A percentile compares a stretch with the other conserved stretches of the same genome.
Evolutionary conservation across 1,140 invertebrate species (phyloP).

Genomic region (Zaprionus capensis): DNA sequence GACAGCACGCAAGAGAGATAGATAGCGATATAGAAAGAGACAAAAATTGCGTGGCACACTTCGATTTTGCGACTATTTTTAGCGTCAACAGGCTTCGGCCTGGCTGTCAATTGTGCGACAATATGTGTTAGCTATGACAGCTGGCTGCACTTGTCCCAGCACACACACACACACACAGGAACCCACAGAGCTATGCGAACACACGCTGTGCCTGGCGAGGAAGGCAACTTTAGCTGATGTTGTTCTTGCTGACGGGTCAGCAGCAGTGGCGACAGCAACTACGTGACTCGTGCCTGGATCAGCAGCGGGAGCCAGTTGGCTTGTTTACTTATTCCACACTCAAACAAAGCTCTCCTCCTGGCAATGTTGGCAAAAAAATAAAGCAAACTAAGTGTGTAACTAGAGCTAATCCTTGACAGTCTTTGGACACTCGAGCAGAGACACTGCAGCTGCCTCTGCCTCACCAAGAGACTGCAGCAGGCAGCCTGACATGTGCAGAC

Average conservation of each 20-base stretch:
- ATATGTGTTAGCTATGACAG: constrained; percentile 65
- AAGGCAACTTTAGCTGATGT: constrained; percentile 6
- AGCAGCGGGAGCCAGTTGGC: neutral
- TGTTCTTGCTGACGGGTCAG: constrained; percentile 20
- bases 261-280: constrained; percentile 11
- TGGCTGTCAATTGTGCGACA: constrained; percentile 56
- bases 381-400: constrained; percentile 16
- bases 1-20: neutral
- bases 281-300: neutral
- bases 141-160: constrained; percentile 42
- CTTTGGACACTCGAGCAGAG: neutral
- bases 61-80: constrained; percentile 68
- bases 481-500: constrained; percentile 22
- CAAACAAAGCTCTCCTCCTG: neutral
- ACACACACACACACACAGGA: constrained; percentile 14
- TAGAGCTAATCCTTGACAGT: constrained; percentile 21
- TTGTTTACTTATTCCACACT: constrained; percentile 14
- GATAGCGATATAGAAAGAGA: neutral
- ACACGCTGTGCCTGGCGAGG: neutral
- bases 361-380: neutral
- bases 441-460: neutral
- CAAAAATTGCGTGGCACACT: constrained; percentile 52
- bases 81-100: constrained; percentile 20
- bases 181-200: neutral
- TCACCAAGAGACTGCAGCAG: constrained; percentile 8